Base-by-base conservation (phyloP, 2,888 invertebrate species). In the Subacronicta megacephala region DNA sequence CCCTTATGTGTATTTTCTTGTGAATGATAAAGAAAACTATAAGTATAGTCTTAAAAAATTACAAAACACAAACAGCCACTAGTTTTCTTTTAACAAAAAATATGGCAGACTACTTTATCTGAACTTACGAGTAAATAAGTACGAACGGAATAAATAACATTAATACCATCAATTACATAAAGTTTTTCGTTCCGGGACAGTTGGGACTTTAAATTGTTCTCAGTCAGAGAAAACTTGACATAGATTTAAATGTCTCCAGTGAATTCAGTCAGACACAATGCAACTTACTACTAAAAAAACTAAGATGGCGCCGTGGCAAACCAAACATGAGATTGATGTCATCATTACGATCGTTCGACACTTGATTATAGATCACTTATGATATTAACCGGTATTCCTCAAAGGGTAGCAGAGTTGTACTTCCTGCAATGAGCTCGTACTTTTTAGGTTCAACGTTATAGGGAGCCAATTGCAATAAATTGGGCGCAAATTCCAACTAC, bases 181-280 rank as follows among this genome's bases (percentile, higher is more conserved):
- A 87, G 74, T 83, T 84, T 79, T 76, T 72, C 72, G 73, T 68
- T 78, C 74, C 62, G 67, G 66, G 77, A 78, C 70, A 63, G 72
- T 62, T 70, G 60, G 63, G 52, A 76, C 80, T 78, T 77, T 68
- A 77, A 83, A 83, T 80, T 84, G 83, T 85, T 81, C 75, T 59
- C 60, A 76, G 76, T 81, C 50, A 82, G 81, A 82, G 85, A 84
- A 83, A 84, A 78, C 84, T 84, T 69, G 64, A 80, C 73, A 79
- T 81, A 81, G 83, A 88, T 88, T 89, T 87, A 86, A 89, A 86
- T 84, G 87, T 89, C 90, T 85, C 88, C 69, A 56, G 88, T 85
- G 87, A 81, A 85, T 89, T 89, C 85, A 81, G 79, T 68, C 72
- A 62, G 65, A 71, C 62, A 78, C 72, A 64, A 75, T 74, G 78